Evolutionary conservation across 2,113 vertebrate species (phyloP).

Genomic region (Halcyon malimbica): DNA sequence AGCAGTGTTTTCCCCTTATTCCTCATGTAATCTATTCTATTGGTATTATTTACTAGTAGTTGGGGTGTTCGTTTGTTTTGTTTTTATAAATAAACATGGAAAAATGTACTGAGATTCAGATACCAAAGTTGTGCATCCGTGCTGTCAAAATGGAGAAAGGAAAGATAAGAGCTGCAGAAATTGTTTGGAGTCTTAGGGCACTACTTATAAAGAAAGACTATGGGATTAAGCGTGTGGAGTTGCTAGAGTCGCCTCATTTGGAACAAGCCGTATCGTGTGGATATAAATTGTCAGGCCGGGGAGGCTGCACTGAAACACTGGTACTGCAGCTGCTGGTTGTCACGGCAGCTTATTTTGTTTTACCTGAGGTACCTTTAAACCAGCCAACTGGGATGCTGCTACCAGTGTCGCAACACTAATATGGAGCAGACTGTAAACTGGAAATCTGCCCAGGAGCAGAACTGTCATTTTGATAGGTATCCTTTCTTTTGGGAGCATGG

Average conservation of each 20-base stretch:
- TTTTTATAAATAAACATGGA: neutral
- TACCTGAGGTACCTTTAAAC: neutral
- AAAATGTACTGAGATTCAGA: neutral
- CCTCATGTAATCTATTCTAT: neutral
- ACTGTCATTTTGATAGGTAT: neutral
- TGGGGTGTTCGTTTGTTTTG: neutral
- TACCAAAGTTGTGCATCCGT: neutral
- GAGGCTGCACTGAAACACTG: rapidly evolving
- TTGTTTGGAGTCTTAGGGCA: neutral
- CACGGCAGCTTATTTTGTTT: neutral
- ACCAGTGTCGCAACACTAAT: neutral
- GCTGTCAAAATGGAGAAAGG: neutral
- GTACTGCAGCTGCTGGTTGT: neutral
- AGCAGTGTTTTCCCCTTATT: neutral
- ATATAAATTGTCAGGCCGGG: neutral
- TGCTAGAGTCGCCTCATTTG: neutral
- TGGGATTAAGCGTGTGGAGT: neutral
- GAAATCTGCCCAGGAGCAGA: neutral
- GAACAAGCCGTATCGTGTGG: neutral
- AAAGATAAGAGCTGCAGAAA: neutral
- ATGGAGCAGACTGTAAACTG: neutral
- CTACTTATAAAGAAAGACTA: neutral
- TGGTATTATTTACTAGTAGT: neutral
- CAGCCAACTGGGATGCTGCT: neutral
- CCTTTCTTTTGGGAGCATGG: neutral